These are phyloP conservation scores for Ochropacha duplaris DNA, from an alignment of 2,888 invertebrate genomes.

Conservation along the genomic window DNA sequence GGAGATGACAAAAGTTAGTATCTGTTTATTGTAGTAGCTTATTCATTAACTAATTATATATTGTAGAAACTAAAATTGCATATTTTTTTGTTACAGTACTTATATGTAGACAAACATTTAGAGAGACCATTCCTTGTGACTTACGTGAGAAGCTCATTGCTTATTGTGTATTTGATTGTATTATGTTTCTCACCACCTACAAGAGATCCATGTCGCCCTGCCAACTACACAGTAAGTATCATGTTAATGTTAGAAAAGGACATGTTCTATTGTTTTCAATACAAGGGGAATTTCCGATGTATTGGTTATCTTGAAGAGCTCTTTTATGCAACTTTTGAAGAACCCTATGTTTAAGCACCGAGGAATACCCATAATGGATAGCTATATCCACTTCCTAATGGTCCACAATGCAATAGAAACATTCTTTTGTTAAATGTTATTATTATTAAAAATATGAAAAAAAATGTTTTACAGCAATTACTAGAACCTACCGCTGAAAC, in stretches of 20 bases:
- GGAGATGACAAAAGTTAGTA: conserved; percentile 94
- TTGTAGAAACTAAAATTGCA: neutral
- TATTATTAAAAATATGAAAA: neutral
- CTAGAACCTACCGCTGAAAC: conserved; percentile 89
- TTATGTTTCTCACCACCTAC: conserved; percentile 95
- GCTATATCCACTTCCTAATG: too few relatives aligned
- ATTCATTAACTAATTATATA: conserved; percentile 36
- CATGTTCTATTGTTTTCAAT: too few relatives aligned
- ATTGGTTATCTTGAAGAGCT: too few relatives aligned
- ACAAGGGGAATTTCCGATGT: too few relatives aligned
- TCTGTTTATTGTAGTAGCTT: conserved; percentile 71
- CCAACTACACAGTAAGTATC: conserved; percentile 88
- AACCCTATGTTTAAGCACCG: too few relatives aligned
- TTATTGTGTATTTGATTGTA: conserved; percentile 94
- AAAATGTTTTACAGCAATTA: conserved; percentile 59
- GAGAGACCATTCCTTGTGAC: conserved; percentile 98
- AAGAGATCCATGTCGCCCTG: conserved; percentile 90
- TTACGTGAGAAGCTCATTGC: conserved; percentile 97
- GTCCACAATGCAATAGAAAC: too few relatives aligned
- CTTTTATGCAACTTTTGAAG: too few relatives aligned
- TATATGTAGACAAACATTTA: conserved; percentile 92
- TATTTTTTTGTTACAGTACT: conserved; percentile 84
- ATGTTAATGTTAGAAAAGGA: too few relatives aligned
- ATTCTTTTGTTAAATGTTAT: neutral
- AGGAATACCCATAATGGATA: too few relatives aligned